phyloP scores from a whole-genome alignment of 2,113 vertebrate genomes.

The Psammodynastes pulverulentus region DNA sequence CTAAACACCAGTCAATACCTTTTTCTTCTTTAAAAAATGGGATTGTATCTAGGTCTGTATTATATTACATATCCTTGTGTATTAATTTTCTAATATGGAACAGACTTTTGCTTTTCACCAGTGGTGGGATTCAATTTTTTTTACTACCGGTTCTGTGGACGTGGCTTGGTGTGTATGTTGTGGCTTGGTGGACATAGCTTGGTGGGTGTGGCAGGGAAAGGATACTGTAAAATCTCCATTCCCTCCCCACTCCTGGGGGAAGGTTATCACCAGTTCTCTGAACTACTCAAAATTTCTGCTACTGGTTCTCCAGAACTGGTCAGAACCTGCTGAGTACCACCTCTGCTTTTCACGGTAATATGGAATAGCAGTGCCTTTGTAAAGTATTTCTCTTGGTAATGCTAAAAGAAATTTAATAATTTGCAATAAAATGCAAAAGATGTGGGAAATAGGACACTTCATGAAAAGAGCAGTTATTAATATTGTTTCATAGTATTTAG shows the following conservation, averaged over 20 bases:
- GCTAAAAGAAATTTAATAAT: conserved; percentile 15
- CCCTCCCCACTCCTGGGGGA: too few species aligned
- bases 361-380: neutral
- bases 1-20: neutral
- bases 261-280: too few species aligned
- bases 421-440: conserved; percentile 9
- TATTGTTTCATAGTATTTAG: neutral
- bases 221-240: too few species aligned
- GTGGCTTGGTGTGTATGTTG: too few species aligned
- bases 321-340: too few species aligned
- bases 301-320: too few species aligned
- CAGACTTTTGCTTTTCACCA: fast-evolving
- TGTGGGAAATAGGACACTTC: conserved; percentile 3
- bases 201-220: too few species aligned
- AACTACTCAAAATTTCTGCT: too few species aligned
- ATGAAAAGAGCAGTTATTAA: conserved; percentile 38
- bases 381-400: conserved; percentile 4
- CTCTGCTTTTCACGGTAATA: too few species aligned
- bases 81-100: neutral
- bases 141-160: too few species aligned
- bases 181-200: too few species aligned
- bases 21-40: neutral
- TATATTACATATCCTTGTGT: neutral
- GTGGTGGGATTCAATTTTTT: too few species aligned
- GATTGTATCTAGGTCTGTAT: neutral